Conservation (phyloP, 2,888 invertebrate species). For the Thysanoteuthis rhombus region DNA sequence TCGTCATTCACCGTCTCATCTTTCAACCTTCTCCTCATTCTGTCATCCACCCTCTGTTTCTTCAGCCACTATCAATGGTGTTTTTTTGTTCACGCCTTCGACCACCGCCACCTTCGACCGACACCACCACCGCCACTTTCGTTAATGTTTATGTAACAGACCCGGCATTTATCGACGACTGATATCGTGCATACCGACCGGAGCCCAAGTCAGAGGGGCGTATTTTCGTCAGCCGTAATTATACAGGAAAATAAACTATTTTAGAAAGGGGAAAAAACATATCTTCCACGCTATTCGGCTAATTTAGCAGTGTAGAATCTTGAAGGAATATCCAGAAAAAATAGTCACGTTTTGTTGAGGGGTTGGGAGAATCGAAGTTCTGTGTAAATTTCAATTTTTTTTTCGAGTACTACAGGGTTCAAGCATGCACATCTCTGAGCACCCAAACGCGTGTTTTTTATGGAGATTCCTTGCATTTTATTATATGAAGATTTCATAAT, state of each 20-base stretch:
- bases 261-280: neutral
- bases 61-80: no score
- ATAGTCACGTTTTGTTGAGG: neutral
- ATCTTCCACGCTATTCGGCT: neutral
- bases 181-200: neutral
- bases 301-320: neutral
- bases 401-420: neutral
- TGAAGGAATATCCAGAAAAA: neutral
- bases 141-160: neutral
- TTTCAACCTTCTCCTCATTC: neutral
- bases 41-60: no score
- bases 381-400: neutral
- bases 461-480: neutral
- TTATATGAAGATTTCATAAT: neutral
- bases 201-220: neutral
- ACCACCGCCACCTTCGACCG: neutral
- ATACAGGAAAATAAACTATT: neutral
- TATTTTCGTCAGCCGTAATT: neutral
- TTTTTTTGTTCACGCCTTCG: no score
- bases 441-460: neutral
- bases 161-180: neutral
- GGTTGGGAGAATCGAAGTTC: neutral
- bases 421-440: neutral
- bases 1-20: neutral
- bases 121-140: neutral